Conservation (phyloP, 2,113 vertebrate species). For the Misgurnus mizolepis region DNA sequence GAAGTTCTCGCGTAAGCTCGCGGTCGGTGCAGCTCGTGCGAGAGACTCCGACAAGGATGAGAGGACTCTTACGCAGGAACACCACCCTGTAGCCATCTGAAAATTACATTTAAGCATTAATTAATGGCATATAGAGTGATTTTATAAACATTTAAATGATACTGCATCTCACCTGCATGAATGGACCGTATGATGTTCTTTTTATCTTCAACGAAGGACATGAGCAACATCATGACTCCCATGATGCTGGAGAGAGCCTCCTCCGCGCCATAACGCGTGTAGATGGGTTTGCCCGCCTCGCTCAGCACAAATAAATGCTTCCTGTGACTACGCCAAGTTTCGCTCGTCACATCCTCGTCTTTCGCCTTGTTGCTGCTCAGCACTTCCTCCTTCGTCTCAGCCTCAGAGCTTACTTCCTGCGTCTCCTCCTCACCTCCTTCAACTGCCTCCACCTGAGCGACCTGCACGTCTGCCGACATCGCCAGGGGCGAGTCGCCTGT, state of each 20-base stretch:
- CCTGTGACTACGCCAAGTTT: conserved; percentile 87
- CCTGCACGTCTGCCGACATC: conserved; percentile 57
- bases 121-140: no score
- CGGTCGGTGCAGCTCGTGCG: conserved; percentile 87
- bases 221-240: conserved; percentile 96
- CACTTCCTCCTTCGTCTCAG: conserved; percentile 69
- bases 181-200: conserved; percentile 95
- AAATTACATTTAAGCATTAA: neutral
- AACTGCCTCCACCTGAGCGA: conserved; percentile 72
- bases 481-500: conserved; percentile 67
- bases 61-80: conserved; percentile 89
- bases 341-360: conserved; percentile 83
- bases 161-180: conserved; percentile 83
- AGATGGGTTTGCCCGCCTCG: conserved; percentile 95
- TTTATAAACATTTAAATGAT: no score
- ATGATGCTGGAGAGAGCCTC: conserved; percentile 96
- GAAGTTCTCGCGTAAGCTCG: conserved; percentile 90
- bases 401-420: conserved; percentile 62
- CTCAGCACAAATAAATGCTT: conserved; percentile 97
- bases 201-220: conserved; percentile 90
- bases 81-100: conserved; percentile 95
- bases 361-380: conserved; percentile 67
- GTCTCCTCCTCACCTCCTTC: conserved; percentile 57
- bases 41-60: conserved; percentile 93
- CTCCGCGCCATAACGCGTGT: conserved; percentile 93